Evolutionary conservation across 2,797 vertebrate genomes (phyloP).

Genomic region (Pseudochirops corinnae): DNA sequence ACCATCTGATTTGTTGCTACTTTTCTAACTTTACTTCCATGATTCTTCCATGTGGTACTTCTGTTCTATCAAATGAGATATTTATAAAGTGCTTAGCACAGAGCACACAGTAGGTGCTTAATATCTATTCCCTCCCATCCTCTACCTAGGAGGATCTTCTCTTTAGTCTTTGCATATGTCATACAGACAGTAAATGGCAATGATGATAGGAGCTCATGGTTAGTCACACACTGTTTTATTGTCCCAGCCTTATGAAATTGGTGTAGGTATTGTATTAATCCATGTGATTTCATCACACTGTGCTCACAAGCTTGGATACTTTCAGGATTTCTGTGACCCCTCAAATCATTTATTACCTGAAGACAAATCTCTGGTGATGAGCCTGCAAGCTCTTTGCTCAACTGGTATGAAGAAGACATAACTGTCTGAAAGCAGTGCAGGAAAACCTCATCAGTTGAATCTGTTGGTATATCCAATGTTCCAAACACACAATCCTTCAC

Average conservation of each 20-base stretch:
- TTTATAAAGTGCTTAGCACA: background rate
- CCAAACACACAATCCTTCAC: too few species aligned
- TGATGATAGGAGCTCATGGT: background rate
- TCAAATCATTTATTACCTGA: background rate
- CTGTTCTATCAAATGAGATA: background rate
- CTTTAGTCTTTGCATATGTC: background rate
- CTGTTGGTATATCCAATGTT: background rate
- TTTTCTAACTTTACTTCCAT: background rate
- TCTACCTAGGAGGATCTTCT: too few species aligned
- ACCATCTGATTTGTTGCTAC: background rate
- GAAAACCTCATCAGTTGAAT: background rate
- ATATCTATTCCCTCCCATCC: too few species aligned
- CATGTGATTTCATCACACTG: background rate
- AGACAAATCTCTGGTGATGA: background rate
- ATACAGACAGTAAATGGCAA: background rate
- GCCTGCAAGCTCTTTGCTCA: background rate
- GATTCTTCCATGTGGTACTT: background rate
- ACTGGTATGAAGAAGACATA: background rate
- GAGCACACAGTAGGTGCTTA: too few species aligned
- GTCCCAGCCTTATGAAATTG: background rate
- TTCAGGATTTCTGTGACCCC: background rate
- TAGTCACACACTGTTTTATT: background rate
- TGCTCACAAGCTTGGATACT: background rate
- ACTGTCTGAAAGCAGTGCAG: background rate
- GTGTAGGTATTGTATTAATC: background rate